These are phyloP conservation scores for Sorex fumeus DNA, from an alignment of 2,113 vertebrate species.

Conservation along the genomic window DNA sequence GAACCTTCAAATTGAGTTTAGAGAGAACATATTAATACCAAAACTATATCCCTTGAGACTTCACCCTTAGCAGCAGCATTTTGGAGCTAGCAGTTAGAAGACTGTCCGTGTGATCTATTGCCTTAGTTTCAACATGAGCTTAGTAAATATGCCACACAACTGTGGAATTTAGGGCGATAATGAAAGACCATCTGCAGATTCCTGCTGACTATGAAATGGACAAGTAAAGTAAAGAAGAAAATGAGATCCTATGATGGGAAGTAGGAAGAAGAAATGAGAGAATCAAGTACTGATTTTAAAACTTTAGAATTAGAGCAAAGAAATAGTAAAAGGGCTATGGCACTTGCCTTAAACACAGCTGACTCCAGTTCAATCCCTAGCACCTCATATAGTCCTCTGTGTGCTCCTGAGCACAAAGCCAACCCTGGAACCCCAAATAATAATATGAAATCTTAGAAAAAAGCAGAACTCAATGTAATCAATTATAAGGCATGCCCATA, in stretches of 20 bases:
- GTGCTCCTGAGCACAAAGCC: no score
- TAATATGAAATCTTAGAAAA: not conserved
- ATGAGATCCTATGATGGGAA: not conserved
- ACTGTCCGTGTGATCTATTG: not conserved
- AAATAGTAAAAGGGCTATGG: no score
- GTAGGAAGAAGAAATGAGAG: not conserved
- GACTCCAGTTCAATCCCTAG: no score
- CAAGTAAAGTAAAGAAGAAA: not conserved
- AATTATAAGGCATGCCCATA: not conserved
- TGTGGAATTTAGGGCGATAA: not conserved
- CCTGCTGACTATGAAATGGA: not conserved
- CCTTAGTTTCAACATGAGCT: not conserved
- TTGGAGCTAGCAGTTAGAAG: not conserved
- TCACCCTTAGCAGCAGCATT: not conserved
- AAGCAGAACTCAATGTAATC: not conserved
- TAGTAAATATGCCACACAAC: not conserved
- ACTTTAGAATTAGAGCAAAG: not conserved
- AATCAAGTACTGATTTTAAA: conserved; percentile 21
- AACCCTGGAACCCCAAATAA: no score
- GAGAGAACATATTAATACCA: not conserved
- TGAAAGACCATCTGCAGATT: not conserved
- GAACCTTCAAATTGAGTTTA: not conserved
- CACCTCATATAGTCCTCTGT: no score
- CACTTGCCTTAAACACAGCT: no score
- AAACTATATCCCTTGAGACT: not conserved